Conservation (phyloP, 2,888 invertebrate species). For the Dexiosoma caninum region DNA sequence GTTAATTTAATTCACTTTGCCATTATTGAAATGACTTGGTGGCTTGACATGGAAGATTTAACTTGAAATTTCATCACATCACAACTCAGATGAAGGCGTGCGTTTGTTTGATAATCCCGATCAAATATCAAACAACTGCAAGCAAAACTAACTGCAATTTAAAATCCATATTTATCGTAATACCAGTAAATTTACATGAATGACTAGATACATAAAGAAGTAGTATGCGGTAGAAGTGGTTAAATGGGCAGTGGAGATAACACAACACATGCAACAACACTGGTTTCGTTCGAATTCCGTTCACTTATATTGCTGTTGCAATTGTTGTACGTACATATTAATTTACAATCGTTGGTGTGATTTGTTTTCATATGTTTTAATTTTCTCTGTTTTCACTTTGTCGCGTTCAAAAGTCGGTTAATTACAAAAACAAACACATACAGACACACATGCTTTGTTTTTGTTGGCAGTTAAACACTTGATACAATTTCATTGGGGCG, state of each 20-base stretch:
- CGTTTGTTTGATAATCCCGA: constrained; percentile 11
- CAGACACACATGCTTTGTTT: constrained; percentile 9
- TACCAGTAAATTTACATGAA: background rate
- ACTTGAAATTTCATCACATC: constrained; percentile 17
- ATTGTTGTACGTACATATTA: background rate
- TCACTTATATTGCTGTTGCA: constrained; percentile 4
- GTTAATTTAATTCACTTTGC: constrained; percentile 24
- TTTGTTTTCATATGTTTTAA: constrained; percentile 52
- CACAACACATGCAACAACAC: background rate
- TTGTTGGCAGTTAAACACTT: constrained; percentile 38
- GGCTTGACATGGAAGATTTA: constrained; percentile 45
- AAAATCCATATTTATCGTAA: background rate
- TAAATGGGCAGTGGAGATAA: constrained; percentile 15
- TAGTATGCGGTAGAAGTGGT: background rate
- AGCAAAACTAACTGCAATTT: background rate
- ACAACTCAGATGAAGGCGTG: constrained; percentile 22
- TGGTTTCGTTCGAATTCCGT: background rate
- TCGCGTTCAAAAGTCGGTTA: constrained; percentile 72
- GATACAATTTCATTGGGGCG: constrained; percentile 54
- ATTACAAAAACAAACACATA: constrained; percentile 22
- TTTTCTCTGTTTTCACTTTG: constrained; percentile 57
- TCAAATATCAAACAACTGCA: background rate
- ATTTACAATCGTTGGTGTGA: constrained; percentile 29
- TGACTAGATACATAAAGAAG: background rate
- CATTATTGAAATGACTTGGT: constrained; percentile 21